Evolutionary conservation across 1,140 invertebrate genomes (phyloP).

Genomic region (Heliconius eleuchia): DNA sequence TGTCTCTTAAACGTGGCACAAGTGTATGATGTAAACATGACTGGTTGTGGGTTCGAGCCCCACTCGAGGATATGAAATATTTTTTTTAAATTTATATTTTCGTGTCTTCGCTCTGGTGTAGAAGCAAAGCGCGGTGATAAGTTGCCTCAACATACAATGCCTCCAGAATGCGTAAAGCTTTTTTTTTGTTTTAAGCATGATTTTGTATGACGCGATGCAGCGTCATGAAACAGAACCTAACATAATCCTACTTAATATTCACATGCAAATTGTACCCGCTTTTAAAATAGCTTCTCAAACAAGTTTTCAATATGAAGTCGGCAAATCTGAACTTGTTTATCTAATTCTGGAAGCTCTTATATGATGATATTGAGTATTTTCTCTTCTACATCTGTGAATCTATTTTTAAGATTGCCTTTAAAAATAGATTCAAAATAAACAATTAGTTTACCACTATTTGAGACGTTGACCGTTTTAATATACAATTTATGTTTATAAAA

Average conservation of each 20-base stretch:
- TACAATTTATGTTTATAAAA: slow-evolving; percentile 7
- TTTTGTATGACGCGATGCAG: slow-evolving; percentile 21
- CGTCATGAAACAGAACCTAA: neutral
- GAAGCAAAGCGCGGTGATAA: too few species aligned
- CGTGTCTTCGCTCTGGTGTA: too few species aligned
- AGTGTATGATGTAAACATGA: too few species aligned
- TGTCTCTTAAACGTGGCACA: neutral
- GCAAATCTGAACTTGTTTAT: slow-evolving; percentile 5
- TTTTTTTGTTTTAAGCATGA: slow-evolving; percentile 6
- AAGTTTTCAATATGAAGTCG: neutral
- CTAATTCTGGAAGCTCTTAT: slow-evolving; percentile 2
- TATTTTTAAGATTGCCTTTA: neutral
- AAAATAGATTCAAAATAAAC: neutral
- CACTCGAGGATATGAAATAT: too few species aligned
- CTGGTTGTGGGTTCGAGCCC: too few species aligned
- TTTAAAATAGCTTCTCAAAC: slow-evolving; percentile 9
- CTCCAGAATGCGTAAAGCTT: too few species aligned
- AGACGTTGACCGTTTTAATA: neutral
- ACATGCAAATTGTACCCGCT: slow-evolving; percentile 11
- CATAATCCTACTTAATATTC: neutral
- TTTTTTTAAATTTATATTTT: too few species aligned
- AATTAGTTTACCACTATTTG: neutral
- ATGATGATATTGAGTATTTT: neutral
- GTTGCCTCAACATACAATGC: too few species aligned
- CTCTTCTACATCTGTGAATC: neutral